Conservation (phyloP, 2,888 invertebrate species). For the Heteromurus nitidus region DNA sequence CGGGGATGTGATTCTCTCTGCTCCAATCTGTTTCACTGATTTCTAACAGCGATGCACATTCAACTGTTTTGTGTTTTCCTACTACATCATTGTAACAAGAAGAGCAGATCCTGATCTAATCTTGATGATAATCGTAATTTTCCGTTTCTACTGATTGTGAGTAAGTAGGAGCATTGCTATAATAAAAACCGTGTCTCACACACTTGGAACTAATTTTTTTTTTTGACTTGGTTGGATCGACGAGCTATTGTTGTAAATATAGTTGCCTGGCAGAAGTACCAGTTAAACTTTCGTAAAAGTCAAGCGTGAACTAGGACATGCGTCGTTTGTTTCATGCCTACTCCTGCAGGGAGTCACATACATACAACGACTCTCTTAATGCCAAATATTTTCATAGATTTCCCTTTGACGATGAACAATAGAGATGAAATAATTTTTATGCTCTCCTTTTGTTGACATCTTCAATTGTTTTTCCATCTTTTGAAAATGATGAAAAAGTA, state of each 20-base stretch:
- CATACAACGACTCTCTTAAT: slow-evolving; percentile 25
- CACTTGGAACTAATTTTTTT: slow-evolving; percentile 53
- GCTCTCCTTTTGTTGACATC: slow-evolving; percentile 29
- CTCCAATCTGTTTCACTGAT: background rate
- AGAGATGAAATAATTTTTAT: slow-evolving; percentile 43
- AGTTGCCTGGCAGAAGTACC: background rate
- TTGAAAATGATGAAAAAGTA: too few species aligned
- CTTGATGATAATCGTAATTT: slow-evolving; percentile 40
- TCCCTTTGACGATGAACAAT: slow-evolving; percentile 34
- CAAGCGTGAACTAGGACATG: slow-evolving; percentile 57
- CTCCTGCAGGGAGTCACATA: slow-evolving; percentile 55
- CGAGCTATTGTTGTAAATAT: slow-evolving; percentile 12
- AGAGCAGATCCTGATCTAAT: slow-evolving; percentile 20
- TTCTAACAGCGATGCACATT: background rate
- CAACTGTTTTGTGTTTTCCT: background rate
- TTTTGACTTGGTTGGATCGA: slow-evolving; percentile 21
- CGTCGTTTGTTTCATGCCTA: slow-evolving; percentile 56
- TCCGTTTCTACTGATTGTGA: slow-evolving; percentile 38
- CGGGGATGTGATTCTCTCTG: background rate
- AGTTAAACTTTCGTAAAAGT: slow-evolving; percentile 7
- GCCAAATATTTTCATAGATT: slow-evolving; percentile 30
- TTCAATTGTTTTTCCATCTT: slow-evolving; percentile 44
- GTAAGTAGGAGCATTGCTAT: too few species aligned
- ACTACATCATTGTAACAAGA: slow-evolving; percentile 4
- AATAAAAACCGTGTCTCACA: slow-evolving; percentile 31